phyloP scores from a whole-genome alignment of 2,113 vertebrate genomes.

The Atractosteus spatula region DNA sequence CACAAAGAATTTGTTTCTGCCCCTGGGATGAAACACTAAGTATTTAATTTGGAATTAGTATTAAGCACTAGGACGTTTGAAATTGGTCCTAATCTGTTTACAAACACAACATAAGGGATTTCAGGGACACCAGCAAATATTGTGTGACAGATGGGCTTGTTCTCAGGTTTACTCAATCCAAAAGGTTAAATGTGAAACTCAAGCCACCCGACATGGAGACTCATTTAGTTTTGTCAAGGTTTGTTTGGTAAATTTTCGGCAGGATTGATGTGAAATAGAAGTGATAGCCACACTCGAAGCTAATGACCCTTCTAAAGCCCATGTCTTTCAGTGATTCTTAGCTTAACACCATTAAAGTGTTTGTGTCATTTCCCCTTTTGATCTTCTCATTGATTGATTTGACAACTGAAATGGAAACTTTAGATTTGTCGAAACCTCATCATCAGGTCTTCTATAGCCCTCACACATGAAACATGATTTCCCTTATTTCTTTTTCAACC shows the following conservation, averaged over 20 bases:
- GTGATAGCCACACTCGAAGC: constrained; percentile 25
- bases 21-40: too few relatives aligned
- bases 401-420: too few relatives aligned
- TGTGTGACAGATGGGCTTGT: constrained; percentile 61
- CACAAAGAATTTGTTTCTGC: too few relatives aligned
- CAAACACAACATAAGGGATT: constrained; percentile 56
- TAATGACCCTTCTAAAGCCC: constrained; percentile 18
- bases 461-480: too few relatives aligned
- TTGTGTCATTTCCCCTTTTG: constrained; percentile 43
- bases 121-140: constrained; percentile 45
- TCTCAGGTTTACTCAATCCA: constrained; percentile 49
- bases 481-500: too few relatives aligned
- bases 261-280: constrained; percentile 22
- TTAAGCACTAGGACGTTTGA: constrained; percentile 26
- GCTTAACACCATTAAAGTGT: constrained; percentile 1
- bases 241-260: constrained; percentile 23
- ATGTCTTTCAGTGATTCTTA: not conserved
- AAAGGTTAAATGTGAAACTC: constrained; percentile 51
- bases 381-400: constrained; percentile 9
- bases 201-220: constrained; percentile 33
- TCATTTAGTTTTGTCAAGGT: constrained; percentile 26
- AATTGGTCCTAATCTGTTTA: constrained; percentile 54
- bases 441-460: too few relatives aligned
- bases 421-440: too few relatives aligned
- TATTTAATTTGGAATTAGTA: constrained; percentile 20